Evolutionary conservation across 1,140 invertebrate species (phyloP).

Genomic region (Pogonomyrmex californicus): DNA sequence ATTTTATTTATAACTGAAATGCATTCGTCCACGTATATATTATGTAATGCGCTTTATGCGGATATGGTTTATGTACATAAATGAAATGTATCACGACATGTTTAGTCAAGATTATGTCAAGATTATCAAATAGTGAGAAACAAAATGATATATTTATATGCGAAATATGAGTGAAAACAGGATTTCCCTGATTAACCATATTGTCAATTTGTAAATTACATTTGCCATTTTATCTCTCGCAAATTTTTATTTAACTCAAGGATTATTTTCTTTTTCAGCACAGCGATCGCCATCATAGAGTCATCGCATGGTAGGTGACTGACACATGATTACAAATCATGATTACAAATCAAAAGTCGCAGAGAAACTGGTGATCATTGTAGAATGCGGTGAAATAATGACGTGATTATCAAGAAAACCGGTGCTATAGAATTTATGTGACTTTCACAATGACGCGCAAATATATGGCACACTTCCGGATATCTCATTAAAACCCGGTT

Average conservation of each 20-base stretch:
- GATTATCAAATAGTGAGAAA: conserved; percentile 27
- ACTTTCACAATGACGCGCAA: conserved; percentile 47
- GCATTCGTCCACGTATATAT: conserved; percentile 14
- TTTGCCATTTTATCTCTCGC: neutral
- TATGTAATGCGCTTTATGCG: neutral
- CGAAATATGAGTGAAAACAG: neutral
- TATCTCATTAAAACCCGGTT: conserved; percentile 34
- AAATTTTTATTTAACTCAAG: neutral
- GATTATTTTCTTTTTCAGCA: neutral
- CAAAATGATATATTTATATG: conserved; percentile 15
- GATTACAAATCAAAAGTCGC: conserved; percentile 7
- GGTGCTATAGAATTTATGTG: neutral
- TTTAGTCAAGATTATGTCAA: conserved; percentile 31
- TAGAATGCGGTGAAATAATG: neutral
- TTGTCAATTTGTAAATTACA: neutral
- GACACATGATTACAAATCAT: neutral
- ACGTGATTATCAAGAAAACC: conserved; percentile 24
- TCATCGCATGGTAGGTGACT: conserved; percentile 6
- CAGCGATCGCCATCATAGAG: neutral
- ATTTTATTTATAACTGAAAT: conserved; percentile 46
- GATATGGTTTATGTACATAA: conserved; percentile 7
- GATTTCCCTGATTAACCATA: neutral
- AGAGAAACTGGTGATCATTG: conserved; percentile 6
- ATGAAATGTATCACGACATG: conserved; percentile 23
- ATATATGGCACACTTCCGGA: conserved; percentile 18